Evolutionary conservation across 2,888 invertebrate species (phyloP).

Genomic region (Blastobasis lacticolella): DNA sequence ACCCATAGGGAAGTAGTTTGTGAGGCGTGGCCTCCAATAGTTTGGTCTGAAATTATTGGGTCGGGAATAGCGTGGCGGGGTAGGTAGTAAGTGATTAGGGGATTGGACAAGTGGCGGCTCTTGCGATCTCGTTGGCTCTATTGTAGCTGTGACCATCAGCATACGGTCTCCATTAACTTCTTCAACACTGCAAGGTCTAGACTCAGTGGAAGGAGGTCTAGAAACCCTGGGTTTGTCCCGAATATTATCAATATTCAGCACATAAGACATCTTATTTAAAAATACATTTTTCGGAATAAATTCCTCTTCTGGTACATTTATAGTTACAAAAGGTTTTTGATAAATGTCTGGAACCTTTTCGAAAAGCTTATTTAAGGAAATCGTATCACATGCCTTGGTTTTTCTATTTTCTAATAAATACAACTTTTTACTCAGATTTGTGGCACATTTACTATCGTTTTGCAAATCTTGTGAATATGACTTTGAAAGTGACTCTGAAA

Average conservation of each 20-base stretch:
- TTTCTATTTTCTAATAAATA: slow-evolving; percentile 29
- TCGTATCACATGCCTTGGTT: slow-evolving; percentile 20
- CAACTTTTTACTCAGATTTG: slow-evolving; percentile 22
- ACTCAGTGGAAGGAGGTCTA: slow-evolving; percentile 18
- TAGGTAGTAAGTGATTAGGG: background rate
- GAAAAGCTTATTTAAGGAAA: slow-evolving; percentile 27
- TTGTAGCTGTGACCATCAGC: no score
- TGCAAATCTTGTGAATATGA: background rate
- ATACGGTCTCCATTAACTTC: slow-evolving; percentile 35
- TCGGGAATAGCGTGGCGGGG: slow-evolving; percentile 8
- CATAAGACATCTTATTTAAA: slow-evolving; percentile 40
- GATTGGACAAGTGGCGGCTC: slow-evolving; percentile 8
- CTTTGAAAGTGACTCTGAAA: background rate
- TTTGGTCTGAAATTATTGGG: slow-evolving; percentile 25
- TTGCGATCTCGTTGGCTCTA: background rate
- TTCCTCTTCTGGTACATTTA: slow-evolving; percentile 39
- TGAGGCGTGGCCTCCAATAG: slow-evolving; percentile 25
- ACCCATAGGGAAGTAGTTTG: slow-evolving; percentile 23
- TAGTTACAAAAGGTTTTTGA: slow-evolving; percentile 28
- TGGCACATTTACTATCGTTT: background rate
- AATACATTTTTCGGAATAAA: slow-evolving; percentile 44
- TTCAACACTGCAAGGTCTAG: slow-evolving; percentile 27
- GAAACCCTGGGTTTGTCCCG: slow-evolving; percentile 23
- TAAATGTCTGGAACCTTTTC: slow-evolving; percentile 41
- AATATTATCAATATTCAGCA: slow-evolving; percentile 36